phyloP scores from a whole-genome alignment of 2,113 vertebrate genomes.

The Pimephales promelas region DNA sequence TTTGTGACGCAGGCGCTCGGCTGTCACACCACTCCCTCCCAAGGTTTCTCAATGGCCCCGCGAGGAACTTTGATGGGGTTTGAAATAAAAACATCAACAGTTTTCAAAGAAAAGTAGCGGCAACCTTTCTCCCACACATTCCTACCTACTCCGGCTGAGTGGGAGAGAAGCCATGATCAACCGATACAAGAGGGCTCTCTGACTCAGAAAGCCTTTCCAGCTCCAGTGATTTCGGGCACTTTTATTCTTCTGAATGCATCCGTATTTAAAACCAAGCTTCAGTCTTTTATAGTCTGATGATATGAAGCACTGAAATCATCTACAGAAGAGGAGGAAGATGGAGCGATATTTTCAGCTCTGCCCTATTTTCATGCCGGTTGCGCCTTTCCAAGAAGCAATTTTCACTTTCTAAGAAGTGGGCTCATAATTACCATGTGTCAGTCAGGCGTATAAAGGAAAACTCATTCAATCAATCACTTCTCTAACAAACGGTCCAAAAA shows the following conservation, averaged over 20 bases:
- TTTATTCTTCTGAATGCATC: constrained; percentile 38
- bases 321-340: neutral
- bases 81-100: constrained; percentile 33
- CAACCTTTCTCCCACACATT: constrained; percentile 1
- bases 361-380: constrained; percentile 6
- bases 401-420: constrained; percentile 3
- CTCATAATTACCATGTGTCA: constrained; percentile 39
- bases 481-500: neutral
- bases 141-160: constrained; percentile 16
- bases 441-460: constrained; percentile 33
- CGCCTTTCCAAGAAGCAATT: too few species aligned
- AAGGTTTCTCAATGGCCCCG: constrained; percentile 23
- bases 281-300: constrained; percentile 23
- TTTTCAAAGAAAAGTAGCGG: constrained; percentile 14
- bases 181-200: constrained; percentile 2
- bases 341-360: neutral
- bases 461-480: constrained; percentile 25
- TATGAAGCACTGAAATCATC: constrained; percentile 38
- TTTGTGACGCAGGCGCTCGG: constrained; percentile 13
- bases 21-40: neutral
- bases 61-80: constrained; percentile 3
- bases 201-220: constrained; percentile 34
- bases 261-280: constrained; percentile 23
- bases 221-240: constrained; percentile 11
- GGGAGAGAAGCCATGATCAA: constrained; percentile 36